Percentiles rank a stretch among this genome's conserved stretches.
phyloP scores from a whole-genome alignment of 2,113 vertebrate species.

The Syngnathus typhle region DNA sequence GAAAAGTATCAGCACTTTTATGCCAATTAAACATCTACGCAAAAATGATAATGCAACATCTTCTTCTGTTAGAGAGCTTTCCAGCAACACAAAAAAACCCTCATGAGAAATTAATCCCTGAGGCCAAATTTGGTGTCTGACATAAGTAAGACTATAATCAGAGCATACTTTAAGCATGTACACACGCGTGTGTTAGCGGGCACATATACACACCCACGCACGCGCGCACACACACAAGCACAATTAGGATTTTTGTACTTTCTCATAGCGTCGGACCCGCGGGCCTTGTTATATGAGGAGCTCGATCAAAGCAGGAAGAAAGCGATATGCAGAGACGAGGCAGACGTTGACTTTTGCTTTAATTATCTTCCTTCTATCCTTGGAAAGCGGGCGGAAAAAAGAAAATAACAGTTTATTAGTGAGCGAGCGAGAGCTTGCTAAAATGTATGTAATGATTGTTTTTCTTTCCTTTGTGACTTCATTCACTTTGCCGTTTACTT shows the following conservation, averaged over 20 bases:
- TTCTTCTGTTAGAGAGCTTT: conserved; percentile 17
- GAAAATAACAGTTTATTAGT: conserved; percentile 21
- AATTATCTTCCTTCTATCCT: conserved; percentile 44
- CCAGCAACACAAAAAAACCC: conserved; percentile 10
- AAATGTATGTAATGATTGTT: conserved; percentile 17
- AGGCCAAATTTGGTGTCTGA: conserved; percentile 36
- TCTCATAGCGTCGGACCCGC: conserved; percentile 37
- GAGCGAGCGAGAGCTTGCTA: conserved; percentile 7
- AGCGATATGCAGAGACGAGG: conserved; percentile 19
- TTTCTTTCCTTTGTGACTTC: conserved; percentile 4
- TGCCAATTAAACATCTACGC: conserved; percentile 26
- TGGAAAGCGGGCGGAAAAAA: conserved; percentile 6
- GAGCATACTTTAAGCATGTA: conserved; percentile 24
- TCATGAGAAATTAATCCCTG: conserved; percentile 29
- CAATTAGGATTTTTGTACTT: conserved; percentile 27
- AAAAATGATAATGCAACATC: background rate
- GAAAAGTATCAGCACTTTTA: conserved; percentile 11
- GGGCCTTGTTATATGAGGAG: conserved; percentile 57
- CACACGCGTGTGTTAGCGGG: background rate
- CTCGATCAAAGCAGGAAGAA: conserved; percentile 48
- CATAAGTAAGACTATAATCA: conserved; percentile 27
- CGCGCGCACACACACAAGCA: conserved; percentile 1
- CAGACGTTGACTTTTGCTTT: conserved; percentile 30
- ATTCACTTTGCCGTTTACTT: background rate
- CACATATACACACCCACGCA: background rate